These are phyloP conservation scores for Oreochromis tanganicae DNA, from an alignment of 2,113 vertebrate species.

Conservation along the genomic window DNA sequence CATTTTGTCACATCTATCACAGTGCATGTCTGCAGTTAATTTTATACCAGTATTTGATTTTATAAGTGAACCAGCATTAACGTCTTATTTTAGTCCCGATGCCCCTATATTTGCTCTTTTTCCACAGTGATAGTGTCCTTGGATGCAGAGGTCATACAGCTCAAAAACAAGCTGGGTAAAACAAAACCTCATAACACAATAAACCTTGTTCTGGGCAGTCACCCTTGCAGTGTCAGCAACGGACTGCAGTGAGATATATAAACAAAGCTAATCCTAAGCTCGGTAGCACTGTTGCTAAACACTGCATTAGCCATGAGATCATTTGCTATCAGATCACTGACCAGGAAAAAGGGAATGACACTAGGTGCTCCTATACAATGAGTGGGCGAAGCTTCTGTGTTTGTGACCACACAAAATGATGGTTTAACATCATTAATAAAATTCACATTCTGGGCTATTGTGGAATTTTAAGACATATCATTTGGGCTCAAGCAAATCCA, in stretches of 20 bases:
- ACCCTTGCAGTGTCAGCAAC: constrained; percentile 47
- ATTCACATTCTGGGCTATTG: neutral
- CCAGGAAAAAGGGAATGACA: neutral
- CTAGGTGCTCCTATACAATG: neutral
- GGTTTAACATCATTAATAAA: neutral
- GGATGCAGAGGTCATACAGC: neutral
- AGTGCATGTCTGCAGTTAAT: neutral
- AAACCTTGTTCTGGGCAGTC: constrained; percentile 6
- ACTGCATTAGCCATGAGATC: constrained; percentile 44
- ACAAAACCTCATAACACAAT: constrained; percentile 28
- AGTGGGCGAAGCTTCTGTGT: neutral
- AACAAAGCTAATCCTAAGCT: constrained; percentile 57
- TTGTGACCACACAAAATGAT: neutral
- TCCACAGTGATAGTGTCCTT: neutral
- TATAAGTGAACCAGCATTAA: neutral
- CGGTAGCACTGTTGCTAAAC: constrained; percentile 13
- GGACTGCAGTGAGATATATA: constrained; percentile 34
- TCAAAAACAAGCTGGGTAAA: neutral
- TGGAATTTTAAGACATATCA: neutral
- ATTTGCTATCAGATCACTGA: constrained; percentile 30
- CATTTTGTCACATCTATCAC: neutral
- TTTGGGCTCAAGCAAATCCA: neutral
- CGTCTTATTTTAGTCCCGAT: neutral
- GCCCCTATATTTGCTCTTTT: neutral
- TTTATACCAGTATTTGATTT: neutral